A percentile compares a stretch with the other conserved stretches of the same genome.
Evolutionary conservation across 2,113 vertebrate genomes (phyloP).

Genomic region (Takifugu bimaculatus): DNA sequence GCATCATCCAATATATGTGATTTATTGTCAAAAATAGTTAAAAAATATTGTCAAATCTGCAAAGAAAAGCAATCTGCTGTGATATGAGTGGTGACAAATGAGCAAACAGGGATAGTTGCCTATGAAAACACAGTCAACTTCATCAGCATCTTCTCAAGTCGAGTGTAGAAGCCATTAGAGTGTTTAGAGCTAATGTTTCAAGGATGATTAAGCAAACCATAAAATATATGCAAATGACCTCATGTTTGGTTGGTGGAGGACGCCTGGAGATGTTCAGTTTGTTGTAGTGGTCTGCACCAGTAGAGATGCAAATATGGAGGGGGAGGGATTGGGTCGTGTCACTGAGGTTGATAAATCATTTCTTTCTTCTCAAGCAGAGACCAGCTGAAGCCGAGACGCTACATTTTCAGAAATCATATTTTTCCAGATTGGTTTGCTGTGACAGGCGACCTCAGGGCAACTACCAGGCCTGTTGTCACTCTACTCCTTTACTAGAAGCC

Average conservation of each 20-base stretch:
- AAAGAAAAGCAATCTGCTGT: background rate
- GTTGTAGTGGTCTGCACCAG: constrained; percentile 4
- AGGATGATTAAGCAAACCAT: constrained; percentile 12
- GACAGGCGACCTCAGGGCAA: background rate
- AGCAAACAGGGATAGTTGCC: constrained; percentile 30
- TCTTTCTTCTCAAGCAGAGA: no score
- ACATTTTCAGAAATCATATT: background rate
- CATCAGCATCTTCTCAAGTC: constrained; percentile 14
- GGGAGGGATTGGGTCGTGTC: constrained; percentile 2
- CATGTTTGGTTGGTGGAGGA: background rate
- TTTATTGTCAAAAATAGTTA: background rate
- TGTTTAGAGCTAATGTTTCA: background rate
- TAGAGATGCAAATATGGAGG: constrained; percentile 10
- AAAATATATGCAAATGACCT: constrained; percentile 4
- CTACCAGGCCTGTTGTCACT: background rate
- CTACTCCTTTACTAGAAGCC: constrained; percentile 11
- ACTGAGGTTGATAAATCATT: background rate
- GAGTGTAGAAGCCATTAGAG: background rate
- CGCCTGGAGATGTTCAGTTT: constrained; percentile 18
- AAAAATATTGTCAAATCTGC: background rate
- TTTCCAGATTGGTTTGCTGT: background rate
- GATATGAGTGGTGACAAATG: constrained; percentile 24
- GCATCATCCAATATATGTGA: constrained; percentile 7
- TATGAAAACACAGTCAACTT: constrained; percentile 41
- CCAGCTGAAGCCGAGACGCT: no score